Conservation (phyloP, 2,113 vertebrate species). For the Lutjanus erythropterus region DNA sequence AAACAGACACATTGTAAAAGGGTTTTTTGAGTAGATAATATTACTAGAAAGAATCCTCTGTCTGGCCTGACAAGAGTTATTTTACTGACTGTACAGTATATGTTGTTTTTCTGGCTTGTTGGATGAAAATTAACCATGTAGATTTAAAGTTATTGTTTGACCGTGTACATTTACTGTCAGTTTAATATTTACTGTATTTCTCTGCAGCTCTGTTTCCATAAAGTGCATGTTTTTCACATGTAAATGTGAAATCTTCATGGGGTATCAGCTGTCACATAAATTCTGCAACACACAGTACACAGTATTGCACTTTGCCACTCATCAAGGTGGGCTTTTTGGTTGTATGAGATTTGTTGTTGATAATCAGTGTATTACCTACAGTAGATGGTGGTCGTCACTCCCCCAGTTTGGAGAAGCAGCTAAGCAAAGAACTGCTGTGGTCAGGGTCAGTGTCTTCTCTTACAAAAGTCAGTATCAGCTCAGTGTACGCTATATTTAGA, state of each 20-base stretch:
- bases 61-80: neutral
- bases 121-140: neutral
- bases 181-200: neutral
- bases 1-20: neutral
- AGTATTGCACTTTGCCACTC: neutral
- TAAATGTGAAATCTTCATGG: neutral
- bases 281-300: too few species aligned
- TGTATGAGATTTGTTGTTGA: too few species aligned
- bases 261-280: constrained; percentile 1
- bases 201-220: constrained; percentile 3
- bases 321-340: too few species aligned
- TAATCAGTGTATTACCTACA: too few species aligned
- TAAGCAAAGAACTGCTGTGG: too few species aligned
- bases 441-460: too few species aligned
- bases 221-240: neutral
- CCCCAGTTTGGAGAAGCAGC: too few species aligned
- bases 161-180: neutral
- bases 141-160: neutral
- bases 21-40: neutral
- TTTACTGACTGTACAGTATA: neutral
- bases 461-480: too few species aligned
- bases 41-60: neutral
- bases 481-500: too few species aligned
- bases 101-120: neutral
- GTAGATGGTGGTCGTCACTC: too few species aligned